Base-by-base conservation (phyloP, 2,888 invertebrate genomes). In the Geophilus truncorum region DNA sequence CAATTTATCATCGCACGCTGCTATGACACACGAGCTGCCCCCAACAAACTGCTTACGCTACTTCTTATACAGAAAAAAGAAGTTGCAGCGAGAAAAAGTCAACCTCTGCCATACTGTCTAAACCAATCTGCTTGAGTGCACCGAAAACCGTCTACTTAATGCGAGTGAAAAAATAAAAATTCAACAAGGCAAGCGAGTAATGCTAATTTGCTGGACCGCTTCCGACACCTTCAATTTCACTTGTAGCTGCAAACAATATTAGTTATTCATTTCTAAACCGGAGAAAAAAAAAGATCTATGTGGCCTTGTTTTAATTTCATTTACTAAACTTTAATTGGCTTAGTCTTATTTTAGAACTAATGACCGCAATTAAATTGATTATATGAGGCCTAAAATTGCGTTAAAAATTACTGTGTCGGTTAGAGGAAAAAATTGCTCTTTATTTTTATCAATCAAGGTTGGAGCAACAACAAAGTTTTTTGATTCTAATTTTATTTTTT, bases 1-100 rank as follows among this genome's bases (percentile, higher is more conserved):
- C 62, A 62, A 62, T 62, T 62, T 62, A 62, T 62, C 62, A 62
- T 62, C 57, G 23, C 40, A 40, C 28, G 62, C 62, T 23, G 62
- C 62, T 62, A 62, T 62, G 62, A 62, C 62, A 62, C 62, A 28
- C 62, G 62, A 62, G 62, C 62, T 62, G 62, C 62, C 62, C 62
- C 12, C 62, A 45, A 62, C 62, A 62, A 62, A 62, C 62, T 62
- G 62, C 62, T 62, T 62, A 62, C 62, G 62, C 62, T 7, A 62
- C 45, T 23, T 62, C 62, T 28, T 62, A 62, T 23, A 62, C 12
- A 62, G 9, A 62, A 62, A 62, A 62, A 62, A 62, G 25, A 62
- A 62, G 25, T 62, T 62, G 4, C 62, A 15, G 25, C 25, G 25
- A 62, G 62, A 62, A 62, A 62, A 62, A 62, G 62, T 25, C 62